phyloP scores from a whole-genome alignment of 2,113 vertebrate genomes.

The Tupaia tana region DNA sequence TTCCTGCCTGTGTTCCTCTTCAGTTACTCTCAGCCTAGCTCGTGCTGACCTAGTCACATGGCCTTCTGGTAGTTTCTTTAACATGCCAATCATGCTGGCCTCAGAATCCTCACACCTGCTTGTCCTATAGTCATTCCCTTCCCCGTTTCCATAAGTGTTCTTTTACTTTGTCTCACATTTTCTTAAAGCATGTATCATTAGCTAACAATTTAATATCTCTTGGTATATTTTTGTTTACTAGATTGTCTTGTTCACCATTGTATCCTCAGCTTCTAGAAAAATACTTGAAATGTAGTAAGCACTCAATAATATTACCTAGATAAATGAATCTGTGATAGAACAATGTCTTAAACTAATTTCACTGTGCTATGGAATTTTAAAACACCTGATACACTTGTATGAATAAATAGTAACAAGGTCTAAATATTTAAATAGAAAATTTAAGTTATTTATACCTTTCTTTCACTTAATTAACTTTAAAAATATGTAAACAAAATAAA shows the following conservation, averaged over 20 bases:
- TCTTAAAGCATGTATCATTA: constrained; percentile 1
- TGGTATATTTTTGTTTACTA: not conserved
- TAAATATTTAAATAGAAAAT: constrained; percentile 50
- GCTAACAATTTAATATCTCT: not conserved
- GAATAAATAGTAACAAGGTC: not conserved
- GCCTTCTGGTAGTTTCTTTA: not conserved
- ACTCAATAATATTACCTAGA: not conserved
- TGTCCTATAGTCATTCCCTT: not conserved
- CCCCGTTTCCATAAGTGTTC: not conserved
- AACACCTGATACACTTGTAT: constrained; percentile 9
- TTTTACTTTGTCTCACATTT: not conserved
- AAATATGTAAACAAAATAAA: constrained; percentile 35
- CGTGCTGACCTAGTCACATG: not conserved
- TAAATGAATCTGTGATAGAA: not conserved
- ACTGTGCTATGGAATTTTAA: not conserved
- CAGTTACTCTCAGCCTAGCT: not conserved
- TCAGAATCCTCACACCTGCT: not conserved
- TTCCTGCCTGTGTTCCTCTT: not conserved
- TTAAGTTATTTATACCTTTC: constrained; percentile 30
- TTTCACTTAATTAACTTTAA: not conserved
- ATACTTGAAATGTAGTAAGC: not conserved
- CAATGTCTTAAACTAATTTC: constrained; percentile 14
- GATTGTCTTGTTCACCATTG: not conserved
- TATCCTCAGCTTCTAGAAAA: constrained; percentile 22
- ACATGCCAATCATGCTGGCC: not conserved